Percentiles rank a stretch among this genome's conserved stretches.
These are phyloP conservation scores for Charina bottae DNA, from an alignment of 2,113 vertebrate species.

Conservation along the genomic window DNA sequence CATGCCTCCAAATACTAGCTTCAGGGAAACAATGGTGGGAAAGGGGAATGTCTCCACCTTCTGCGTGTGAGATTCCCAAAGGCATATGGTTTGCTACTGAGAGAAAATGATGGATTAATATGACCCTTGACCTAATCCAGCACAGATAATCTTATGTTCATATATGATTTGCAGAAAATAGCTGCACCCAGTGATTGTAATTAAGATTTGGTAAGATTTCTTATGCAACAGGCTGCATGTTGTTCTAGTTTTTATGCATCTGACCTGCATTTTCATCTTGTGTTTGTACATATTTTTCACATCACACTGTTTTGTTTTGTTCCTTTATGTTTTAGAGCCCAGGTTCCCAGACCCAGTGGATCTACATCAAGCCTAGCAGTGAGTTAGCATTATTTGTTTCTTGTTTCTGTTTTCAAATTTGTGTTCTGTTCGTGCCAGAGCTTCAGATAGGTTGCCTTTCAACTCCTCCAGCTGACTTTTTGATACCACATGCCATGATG, in stretches of 20 bases:
- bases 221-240: not conserved
- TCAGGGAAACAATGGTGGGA: not conserved
- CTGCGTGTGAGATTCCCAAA: not conserved
- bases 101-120: not conserved
- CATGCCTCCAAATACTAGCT: not conserved
- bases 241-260: not conserved
- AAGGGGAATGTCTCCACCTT: not conserved
- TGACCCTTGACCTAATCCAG: not conserved
- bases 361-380: slow-evolving; percentile 19
- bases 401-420: not conserved
- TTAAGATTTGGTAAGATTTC: not conserved
- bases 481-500: not conserved
- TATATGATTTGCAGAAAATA: not conserved
- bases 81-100: not conserved
- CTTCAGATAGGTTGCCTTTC: not conserved
- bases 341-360: slow-evolving; percentile 21
- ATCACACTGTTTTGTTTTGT: not conserved
- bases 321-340: slow-evolving; percentile 11
- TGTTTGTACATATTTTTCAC: not conserved
- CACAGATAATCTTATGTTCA: not conserved
- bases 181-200: not conserved
- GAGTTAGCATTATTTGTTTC: slow-evolving; percentile 1
- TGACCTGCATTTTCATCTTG: not conserved
- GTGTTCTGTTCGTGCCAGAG: not conserved
- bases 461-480: not conserved